Evolutionary conservation across 2,113 vertebrate species (phyloP).

Genomic region (Lycaon pictus): DNA sequence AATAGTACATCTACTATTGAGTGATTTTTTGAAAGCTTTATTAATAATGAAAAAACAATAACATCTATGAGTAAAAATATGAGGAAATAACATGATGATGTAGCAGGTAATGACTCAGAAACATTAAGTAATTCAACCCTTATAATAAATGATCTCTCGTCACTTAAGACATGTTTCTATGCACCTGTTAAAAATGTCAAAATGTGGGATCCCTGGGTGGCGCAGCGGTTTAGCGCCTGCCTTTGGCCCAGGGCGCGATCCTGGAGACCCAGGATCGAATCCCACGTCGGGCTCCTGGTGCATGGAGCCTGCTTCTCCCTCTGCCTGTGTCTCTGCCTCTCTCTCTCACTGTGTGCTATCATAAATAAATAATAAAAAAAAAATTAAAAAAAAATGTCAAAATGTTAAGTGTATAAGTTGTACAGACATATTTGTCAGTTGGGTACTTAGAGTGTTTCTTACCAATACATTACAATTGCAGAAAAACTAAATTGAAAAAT

Average conservation of each 20-base stretch:
- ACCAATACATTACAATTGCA: not conserved
- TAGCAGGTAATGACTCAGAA: not conserved
- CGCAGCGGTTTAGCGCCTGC: no score
- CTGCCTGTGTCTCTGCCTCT: no score
- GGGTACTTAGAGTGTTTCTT: not conserved
- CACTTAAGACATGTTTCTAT: not conserved
- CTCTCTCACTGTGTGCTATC: no score
- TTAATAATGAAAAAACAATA: not conserved
- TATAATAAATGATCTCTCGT: not conserved
- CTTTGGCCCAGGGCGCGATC: no score
- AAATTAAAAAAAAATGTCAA: not conserved
- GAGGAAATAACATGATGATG: not conserved
- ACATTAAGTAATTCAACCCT: not conserved
- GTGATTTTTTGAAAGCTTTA: not conserved
- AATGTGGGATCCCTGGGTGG: no score
- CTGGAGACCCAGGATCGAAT: no score
- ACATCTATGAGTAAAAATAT: not conserved
- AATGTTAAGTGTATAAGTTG: not conserved
- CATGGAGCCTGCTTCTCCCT: no score
- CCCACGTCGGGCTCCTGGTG: no score
- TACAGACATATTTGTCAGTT: not conserved
- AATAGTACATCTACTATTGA: not conserved
- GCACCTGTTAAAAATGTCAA: not conserved
- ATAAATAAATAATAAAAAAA: no score
- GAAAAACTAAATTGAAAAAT: slow-evolving; percentile 25